Evolutionary conservation across 2,888 invertebrate genomes (phyloP).

Genomic region (Apodemia duryi): DNA sequence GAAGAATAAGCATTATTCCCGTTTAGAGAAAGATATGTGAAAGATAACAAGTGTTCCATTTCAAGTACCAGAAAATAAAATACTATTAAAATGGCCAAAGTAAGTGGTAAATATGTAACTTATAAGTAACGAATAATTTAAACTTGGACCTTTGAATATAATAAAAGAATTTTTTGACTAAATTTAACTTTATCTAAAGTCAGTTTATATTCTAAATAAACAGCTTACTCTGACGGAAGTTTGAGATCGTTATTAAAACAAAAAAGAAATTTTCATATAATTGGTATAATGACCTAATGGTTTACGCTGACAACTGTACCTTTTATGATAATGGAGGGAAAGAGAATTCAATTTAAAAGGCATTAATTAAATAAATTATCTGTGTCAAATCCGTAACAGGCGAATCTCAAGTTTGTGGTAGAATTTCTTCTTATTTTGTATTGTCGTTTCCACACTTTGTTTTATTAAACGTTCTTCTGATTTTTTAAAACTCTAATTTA

Average conservation of each 20-base stretch:
- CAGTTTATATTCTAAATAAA: conserved; percentile 18
- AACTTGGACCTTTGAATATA: too few species aligned
- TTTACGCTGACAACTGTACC: conserved; percentile 33
- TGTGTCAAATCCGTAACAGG: conserved; percentile 33
- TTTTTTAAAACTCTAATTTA: conserved; percentile 25
- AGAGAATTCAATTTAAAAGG: conserved; percentile 37
- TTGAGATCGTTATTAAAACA: conserved; percentile 2
- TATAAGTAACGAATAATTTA: too few species aligned
- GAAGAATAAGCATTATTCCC: too few species aligned
- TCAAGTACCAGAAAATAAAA: too few species aligned
- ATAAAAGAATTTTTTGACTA: conserved; percentile 15
- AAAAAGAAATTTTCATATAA: conserved; percentile 24
- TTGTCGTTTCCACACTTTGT: conserved; percentile 30
- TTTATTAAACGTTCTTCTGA: conserved; percentile 27
- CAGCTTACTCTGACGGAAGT: conserved; percentile 2
- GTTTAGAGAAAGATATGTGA: too few species aligned
- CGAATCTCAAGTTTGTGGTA: conserved; percentile 35
- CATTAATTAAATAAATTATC: conserved; percentile 39
- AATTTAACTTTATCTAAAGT: conserved; percentile 25
- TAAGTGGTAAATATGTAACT: too few species aligned
- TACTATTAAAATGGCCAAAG: too few species aligned
- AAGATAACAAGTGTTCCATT: too few species aligned
- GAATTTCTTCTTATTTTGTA: conserved; percentile 30
- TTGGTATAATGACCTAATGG: conserved; percentile 33
- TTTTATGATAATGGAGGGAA: conserved; percentile 36